phyloP scores from a whole-genome alignment of 1,140 invertebrate species.

The Hycleus phaleratus region DNA sequence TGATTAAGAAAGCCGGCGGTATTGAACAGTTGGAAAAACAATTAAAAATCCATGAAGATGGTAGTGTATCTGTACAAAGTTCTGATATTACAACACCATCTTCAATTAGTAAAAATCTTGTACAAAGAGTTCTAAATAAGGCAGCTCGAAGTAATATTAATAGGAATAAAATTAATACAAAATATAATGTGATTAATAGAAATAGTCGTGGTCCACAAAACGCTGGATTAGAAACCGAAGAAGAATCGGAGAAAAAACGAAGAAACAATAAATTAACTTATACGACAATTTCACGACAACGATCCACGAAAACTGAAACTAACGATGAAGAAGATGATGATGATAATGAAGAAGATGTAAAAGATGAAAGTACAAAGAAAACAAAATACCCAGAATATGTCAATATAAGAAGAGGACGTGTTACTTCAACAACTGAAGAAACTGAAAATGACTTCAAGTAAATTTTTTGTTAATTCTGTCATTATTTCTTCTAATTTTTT shows the following conservation, averaged over 20 bases:
- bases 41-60: conserved; percentile 50
- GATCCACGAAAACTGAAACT: conserved; percentile 18
- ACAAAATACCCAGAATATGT: conserved; percentile 47
- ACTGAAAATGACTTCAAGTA: conserved; percentile 6
- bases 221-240: conserved; percentile 48
- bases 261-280: conserved; percentile 54
- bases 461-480: background rate
- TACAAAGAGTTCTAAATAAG: conserved; percentile 57
- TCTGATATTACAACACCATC: conserved; percentile 45
- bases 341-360: conserved; percentile 24
- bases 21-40: conserved; percentile 76
- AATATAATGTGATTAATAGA: conserved; percentile 41
- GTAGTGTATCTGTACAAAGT: conserved; percentile 30
- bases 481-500: conserved; percentile 5
- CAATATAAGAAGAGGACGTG: conserved; percentile 54
- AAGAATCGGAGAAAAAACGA: conserved; percentile 39
- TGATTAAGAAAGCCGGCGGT: conserved; percentile 79
- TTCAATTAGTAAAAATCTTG: conserved; percentile 62
- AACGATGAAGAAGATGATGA: conserved; percentile 31
- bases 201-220: conserved; percentile 65
- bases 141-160: conserved; percentile 21
- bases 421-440: conserved; percentile 42
- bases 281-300: conserved; percentile 43
- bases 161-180: conserved; percentile 12
- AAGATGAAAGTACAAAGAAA: conserved; percentile 10